Percentiles rank a stretch among this genome's conserved stretches.
phyloP scores from a whole-genome alignment of 53 echinoderm and acorn worm species.

The Holothuria leucospilota region DNA sequence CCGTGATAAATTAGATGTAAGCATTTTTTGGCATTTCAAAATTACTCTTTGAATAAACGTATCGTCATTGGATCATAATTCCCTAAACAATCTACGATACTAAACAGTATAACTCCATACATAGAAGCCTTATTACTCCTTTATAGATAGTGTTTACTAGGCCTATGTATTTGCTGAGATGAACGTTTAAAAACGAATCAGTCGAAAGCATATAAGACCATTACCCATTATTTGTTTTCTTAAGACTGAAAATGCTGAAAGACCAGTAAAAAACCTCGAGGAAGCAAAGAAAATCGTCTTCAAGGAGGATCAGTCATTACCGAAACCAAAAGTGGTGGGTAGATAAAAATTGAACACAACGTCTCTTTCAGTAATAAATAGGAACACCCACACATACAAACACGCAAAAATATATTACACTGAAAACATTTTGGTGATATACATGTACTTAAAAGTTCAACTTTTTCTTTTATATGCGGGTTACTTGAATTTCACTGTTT shows the following conservation, averaged over 20 bases:
- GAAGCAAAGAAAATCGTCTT: conserved; percentile 80
- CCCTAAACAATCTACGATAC: too few species aligned
- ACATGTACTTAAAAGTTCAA: background rate
- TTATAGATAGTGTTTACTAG: too few species aligned
- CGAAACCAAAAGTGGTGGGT: conserved; percentile 65
- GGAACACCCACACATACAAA: background rate
- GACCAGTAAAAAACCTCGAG: conserved; percentile 74
- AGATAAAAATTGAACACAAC: background rate
- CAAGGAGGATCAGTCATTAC: conserved; percentile 64
- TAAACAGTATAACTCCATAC: too few species aligned
- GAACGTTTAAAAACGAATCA: too few species aligned
- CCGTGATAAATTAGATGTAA: conserved; percentile 72
- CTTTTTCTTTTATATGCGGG: background rate
- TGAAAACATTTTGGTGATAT: too few species aligned
- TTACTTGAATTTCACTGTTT: too few species aligned
- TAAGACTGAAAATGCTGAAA: conserved; percentile 78
- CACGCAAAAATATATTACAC: background rate
- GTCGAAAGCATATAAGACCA: too few species aligned
- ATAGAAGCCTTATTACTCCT: too few species aligned
- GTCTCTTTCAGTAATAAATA: background rate
- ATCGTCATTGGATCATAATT: too few species aligned
- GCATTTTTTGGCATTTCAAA: conserved; percentile 30
- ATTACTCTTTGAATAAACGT: too few species aligned
- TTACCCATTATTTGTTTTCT: background rate
- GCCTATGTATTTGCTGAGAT: background rate